Conservation (phyloP, 2,888 invertebrate genomes). For the Odontothrips loti region DNA sequence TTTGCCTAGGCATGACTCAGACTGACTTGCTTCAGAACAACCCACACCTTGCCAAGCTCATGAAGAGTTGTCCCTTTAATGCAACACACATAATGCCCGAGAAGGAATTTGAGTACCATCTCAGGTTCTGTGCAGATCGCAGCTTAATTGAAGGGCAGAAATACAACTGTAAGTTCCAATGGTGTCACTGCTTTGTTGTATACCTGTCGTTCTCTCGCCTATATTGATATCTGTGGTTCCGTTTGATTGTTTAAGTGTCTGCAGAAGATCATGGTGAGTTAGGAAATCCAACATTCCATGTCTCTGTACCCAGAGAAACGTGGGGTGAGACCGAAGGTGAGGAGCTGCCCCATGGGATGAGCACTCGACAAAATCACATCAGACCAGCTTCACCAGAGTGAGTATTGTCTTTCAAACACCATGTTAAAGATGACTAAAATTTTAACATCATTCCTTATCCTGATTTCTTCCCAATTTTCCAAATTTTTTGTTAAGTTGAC, state of each 20-base stretch:
- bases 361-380: not conserved
- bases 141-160: not conserved
- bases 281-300: not conserved
- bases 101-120: not conserved
- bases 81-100: not conserved
- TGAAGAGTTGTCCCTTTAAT: not conserved
- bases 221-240: not conserved
- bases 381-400: not conserved
- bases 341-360: not conserved
- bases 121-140: not conserved
- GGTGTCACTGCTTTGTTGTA: no score
- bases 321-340: not conserved
- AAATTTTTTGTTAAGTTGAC: not conserved
- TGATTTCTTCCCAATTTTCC: not conserved
- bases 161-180: not conserved
- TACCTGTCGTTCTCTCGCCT: no score
- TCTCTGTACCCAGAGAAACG: not conserved
- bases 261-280: not conserved
- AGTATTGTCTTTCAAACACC: not conserved
- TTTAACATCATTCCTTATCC: not conserved
- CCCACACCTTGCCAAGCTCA: not conserved
- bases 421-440: not conserved
- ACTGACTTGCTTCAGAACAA: not conserved
- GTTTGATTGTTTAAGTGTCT: not conserved
- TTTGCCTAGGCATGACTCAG: not conserved